Conservation (phyloP, 1,140 invertebrate species). For the Dinothrombium tinctorium region DNA sequence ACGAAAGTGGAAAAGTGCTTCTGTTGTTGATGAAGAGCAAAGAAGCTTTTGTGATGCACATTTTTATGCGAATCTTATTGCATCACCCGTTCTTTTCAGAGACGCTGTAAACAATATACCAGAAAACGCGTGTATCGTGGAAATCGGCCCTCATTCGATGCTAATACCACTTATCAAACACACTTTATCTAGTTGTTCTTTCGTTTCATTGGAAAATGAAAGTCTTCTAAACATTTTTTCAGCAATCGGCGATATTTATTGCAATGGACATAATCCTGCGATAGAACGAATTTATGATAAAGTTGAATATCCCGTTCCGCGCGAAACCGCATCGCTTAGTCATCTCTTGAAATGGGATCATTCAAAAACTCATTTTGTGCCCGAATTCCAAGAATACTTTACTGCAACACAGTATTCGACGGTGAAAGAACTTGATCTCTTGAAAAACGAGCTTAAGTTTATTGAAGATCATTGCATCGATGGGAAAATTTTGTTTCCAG, state of each 20-base stretch:
- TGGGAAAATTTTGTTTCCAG: constrained; percentile 75
- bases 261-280: constrained; percentile 51
- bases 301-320: constrained; percentile 58
- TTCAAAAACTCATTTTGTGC: too few relatives aligned
- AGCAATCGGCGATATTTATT: too few relatives aligned
- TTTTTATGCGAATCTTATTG: too few relatives aligned
- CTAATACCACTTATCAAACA: not conserved
- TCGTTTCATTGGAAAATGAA: constrained; percentile 36
- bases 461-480: constrained; percentile 60
- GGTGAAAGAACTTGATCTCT: too few relatives aligned
- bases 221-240: constrained; percentile 40
- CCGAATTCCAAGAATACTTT: too few relatives aligned
- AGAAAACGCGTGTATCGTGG: not conserved
- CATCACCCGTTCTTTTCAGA: too few relatives aligned
- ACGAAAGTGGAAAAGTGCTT: too few relatives aligned
- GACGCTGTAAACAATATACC: not conserved
- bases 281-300: constrained; percentile 42
- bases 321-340: constrained; percentile 60
- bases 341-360: constrained; percentile 77
- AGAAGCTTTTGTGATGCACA: too few relatives aligned
- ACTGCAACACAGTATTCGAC: too few relatives aligned
- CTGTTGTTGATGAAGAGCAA: too few relatives aligned
- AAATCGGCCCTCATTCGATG: not conserved
- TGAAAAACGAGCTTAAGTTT: not conserved
- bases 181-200: not conserved